Evolutionary conservation across 2,797 vertebrate species (phyloP), one percentile per base, ranked within the genome.

Genomic region (Enteromius viviparus): DNA sequence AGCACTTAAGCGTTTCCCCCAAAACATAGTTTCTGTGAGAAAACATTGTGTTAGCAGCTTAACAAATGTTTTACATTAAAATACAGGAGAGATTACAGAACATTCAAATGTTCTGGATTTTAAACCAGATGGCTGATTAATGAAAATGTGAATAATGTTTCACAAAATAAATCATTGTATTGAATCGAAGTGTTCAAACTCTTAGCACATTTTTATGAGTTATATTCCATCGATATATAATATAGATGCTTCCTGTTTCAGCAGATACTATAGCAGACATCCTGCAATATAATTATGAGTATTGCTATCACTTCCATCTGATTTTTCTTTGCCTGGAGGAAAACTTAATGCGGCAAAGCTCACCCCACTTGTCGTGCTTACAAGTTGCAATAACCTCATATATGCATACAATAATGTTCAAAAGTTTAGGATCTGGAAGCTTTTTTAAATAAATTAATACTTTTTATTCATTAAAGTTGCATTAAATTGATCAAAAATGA

Each of bases 241-340:
- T 34, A 53, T 72, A 34, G 29, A 72, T 51, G 17, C 47, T 26
- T 53, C 10, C 37, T 12, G 21, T 64, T 77, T 64, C 40, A 29
- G 23, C 23, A 75, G 72, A 75, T 45, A 49, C 29, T 65, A 29
- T 21, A 60, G 23, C n/a, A 64, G 40, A 26, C n/a, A 77, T 45
- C 53, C 58, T 47, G 19, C 32, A 76, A 53, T 72, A n/a, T 58
- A 32, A 78, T 47, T 29, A 14, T 77, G 15, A 32, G 15, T 8
- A 62, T 62, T 62, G 32, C 58, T 64, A 64, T 78, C 34, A 40
- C n/a, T 15, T 76, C 34, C 40, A 40, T 58, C 42, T 77, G 3
- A 77, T 21, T 77, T 76, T n/a, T 64, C 37, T 64, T 77, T 64
- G 40, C 40, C 58, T 47, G 29, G 37, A 32, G 1, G 40, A 47